phyloP scores from a whole-genome alignment of 1,140 invertebrate species.

The Holotrichia oblita region DNA sequence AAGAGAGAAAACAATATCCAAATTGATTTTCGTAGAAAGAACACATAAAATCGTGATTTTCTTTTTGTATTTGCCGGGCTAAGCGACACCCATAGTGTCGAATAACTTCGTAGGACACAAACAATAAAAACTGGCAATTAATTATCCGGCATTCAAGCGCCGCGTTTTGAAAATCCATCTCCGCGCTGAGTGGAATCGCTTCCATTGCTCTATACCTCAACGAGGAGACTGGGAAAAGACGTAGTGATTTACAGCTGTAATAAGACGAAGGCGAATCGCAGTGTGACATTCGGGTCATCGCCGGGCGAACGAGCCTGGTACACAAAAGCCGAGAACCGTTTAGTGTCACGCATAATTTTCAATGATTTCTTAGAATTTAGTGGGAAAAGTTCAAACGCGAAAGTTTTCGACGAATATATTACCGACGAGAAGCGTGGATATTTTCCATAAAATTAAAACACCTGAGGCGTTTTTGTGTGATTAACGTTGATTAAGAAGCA shows the following conservation, averaged over 20 bases:
- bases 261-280: conserved; percentile 11
- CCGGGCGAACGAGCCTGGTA: background rate
- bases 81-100: background rate
- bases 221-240: background rate
- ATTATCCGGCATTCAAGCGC: background rate
- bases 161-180: conserved; percentile 1
- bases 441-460: background rate
- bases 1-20: background rate
- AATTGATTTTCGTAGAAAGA: background rate
- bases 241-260: conserved; percentile 7
- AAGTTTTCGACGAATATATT: background rate
- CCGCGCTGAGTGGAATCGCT: background rate
- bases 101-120: background rate
- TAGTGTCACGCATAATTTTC: conserved; percentile 12
- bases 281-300: conserved; percentile 10
- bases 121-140: conserved; percentile 13
- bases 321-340: background rate
- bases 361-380: background rate
- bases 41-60: background rate
- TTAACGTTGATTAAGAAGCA: background rate
- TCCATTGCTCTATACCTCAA: background rate
- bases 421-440: background rate
- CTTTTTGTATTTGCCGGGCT: background rate
- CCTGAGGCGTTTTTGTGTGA: background rate
- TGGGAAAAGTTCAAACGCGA: background rate